A percentile compares a stretch with the other conserved stretches of the same genome.
These are phyloP conservation scores for Seriola aureovittata DNA, from an alignment of 2,113 vertebrate genomes.

Conservation along the genomic window DNA sequence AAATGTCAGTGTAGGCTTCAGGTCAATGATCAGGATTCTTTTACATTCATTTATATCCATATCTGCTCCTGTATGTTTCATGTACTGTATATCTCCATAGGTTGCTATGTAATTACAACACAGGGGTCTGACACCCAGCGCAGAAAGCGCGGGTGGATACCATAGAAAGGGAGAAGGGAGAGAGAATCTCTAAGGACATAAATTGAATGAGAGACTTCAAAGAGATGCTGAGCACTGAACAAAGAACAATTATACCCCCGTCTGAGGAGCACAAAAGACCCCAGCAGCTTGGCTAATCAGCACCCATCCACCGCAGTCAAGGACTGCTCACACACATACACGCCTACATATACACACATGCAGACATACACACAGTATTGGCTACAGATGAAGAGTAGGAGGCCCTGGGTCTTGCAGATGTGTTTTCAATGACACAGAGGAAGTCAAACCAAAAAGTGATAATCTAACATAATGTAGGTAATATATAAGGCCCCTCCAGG, in stretches of 20 bases:
- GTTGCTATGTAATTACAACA: conserved; percentile 63
- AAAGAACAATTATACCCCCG: conserved; percentile 79
- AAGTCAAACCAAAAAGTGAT: conserved; percentile 50
- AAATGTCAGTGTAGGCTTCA: conserved; percentile 18
- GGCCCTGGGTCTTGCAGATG: conserved; percentile 52
- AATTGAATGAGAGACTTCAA: conserved; percentile 82
- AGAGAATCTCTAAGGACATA: conserved; percentile 66
- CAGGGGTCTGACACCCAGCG: conserved; percentile 50
- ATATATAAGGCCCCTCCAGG: neutral
- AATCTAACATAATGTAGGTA: conserved; percentile 37
- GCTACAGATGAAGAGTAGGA: conserved; percentile 60
- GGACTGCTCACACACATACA: conserved; percentile 55
- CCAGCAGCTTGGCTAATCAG: conserved; percentile 77
- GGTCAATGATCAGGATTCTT: neutral
- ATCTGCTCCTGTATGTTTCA: conserved; percentile 18
- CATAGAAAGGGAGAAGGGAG: conserved; percentile 40
- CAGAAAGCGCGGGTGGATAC: conserved; percentile 41
- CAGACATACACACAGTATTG: conserved; percentile 41
- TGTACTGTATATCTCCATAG: conserved; percentile 31
- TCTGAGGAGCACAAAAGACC: conserved; percentile 78
- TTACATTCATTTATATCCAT: neutral
- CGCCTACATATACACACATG: conserved; percentile 41
- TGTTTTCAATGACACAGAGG: conserved; percentile 60
- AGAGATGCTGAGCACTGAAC: conserved; percentile 72
- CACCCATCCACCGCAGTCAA: conserved; percentile 75